Evolutionary conservation across 2,888 invertebrate genomes (phyloP).

Genomic region (Phania funesta): DNA sequence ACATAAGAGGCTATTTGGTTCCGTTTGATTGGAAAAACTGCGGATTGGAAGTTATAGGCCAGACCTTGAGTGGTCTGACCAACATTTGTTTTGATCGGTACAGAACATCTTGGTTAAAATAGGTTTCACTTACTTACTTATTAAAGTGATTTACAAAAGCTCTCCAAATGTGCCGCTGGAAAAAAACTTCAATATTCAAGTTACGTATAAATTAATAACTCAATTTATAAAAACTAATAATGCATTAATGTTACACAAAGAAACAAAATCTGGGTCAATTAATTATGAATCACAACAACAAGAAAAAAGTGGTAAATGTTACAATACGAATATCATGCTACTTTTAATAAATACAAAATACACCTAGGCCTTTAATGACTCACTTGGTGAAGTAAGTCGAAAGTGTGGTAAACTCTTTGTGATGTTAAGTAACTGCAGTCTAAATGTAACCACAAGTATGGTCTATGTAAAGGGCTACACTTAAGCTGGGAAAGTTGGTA

Average conservation of each 20-base stretch:
- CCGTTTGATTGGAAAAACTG: too few species aligned
- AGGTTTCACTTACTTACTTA: neutral
- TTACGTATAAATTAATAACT: slow-evolving; percentile 49
- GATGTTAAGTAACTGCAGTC: too few species aligned
- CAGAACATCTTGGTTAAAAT: neutral
- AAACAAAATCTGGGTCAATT: slow-evolving; percentile 56
- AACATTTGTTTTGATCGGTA: too few species aligned
- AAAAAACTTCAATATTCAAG: slow-evolving; percentile 31
- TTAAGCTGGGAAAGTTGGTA: too few species aligned
- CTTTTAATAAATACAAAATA: neutral
- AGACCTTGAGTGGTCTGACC: too few species aligned
- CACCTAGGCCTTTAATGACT: neutral
- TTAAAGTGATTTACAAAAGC: slow-evolving; percentile 36
- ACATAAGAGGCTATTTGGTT: too few species aligned
- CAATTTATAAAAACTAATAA: slow-evolving; percentile 19
- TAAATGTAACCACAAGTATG: too few species aligned
- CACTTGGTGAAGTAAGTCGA: too few species aligned
- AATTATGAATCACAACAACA: slow-evolving; percentile 47
- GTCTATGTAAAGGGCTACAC: too few species aligned
- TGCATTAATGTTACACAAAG: slow-evolving; percentile 31
- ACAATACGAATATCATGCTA: slow-evolving; percentile 4
- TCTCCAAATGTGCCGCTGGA: slow-evolving; percentile 17
- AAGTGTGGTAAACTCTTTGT: too few species aligned
- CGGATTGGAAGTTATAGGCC: too few species aligned
- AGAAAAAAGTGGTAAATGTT: slow-evolving; percentile 16